These are phyloP conservation scores for Tenualosa thibaudeaui DNA, from an alignment of 2,797 vertebrate genomes.

Conservation along the genomic window DNA sequence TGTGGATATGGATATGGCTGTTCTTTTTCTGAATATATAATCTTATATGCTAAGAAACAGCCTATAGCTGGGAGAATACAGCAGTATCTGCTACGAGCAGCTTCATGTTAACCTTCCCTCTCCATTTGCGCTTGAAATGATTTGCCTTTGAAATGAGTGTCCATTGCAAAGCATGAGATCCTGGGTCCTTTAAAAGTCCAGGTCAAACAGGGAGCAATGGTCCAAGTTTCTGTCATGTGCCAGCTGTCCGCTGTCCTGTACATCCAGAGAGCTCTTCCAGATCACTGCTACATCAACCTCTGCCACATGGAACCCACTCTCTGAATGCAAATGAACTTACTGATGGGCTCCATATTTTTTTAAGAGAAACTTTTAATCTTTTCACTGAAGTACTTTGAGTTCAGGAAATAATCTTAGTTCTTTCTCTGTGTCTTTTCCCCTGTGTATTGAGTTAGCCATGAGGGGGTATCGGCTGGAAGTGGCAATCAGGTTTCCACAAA, in stretches of 20 bases:
- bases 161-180: neutral
- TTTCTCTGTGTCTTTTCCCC: neutral
- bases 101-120: neutral
- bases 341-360: neutral
- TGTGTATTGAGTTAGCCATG: neutral
- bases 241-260: neutral
- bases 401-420: neutral
- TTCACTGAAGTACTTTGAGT: neutral
- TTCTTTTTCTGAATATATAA: neutral
- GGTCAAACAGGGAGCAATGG: neutral
- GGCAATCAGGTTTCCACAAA: neutral
- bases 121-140: neutral
- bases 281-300: neutral
- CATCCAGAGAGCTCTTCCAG: neutral
- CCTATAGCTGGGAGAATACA: neutral
- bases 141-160: neutral
- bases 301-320: neutral
- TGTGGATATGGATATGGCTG: neutral
- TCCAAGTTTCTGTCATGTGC: conserved; percentile 7
- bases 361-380: neutral
- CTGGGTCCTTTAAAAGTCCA: neutral
- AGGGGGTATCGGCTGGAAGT: neutral
- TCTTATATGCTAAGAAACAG: neutral
- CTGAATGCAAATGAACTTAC: neutral
- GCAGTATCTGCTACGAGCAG: neutral